A percentile compares a stretch with the other conserved stretches of the same genome.
These are phyloP conservation scores for Machimus rusticus DNA, from an alignment of 2,888 invertebrate species.

Conservation along the genomic window DNA sequence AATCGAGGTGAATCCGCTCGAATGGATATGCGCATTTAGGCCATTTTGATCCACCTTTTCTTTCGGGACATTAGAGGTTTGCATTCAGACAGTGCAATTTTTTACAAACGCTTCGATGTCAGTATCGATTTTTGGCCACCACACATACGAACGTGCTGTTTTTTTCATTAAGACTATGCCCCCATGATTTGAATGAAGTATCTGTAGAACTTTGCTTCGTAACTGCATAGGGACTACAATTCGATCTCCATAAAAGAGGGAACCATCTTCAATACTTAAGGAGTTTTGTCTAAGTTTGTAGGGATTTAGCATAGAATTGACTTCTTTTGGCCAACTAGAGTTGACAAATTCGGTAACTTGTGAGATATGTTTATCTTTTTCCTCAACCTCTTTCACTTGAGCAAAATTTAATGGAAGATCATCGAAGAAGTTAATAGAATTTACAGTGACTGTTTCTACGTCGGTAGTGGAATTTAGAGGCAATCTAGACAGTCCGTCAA, in stretches of 20 bases:
- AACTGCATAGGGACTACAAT: conserved; percentile 48
- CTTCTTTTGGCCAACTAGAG: not conserved
- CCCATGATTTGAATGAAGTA: conserved; percentile 51
- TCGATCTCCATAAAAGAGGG: conserved; percentile 44
- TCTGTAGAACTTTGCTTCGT: conserved; percentile 43
- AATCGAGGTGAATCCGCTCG: not conserved
- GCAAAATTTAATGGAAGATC: not conserved
- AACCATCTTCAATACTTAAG: not conserved
- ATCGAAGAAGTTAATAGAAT: not conserved
- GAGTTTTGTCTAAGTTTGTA: not conserved
- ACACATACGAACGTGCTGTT: conserved; percentile 50
- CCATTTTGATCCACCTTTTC: not conserved
- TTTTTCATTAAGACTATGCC: conserved; percentile 54
- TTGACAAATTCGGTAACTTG: not conserved
- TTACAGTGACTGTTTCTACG: not conserved
- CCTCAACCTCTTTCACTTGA: not conserved
- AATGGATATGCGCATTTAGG: not conserved
- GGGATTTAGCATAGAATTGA: not conserved
- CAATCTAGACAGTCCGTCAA: not conserved
- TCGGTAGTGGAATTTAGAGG: not conserved
- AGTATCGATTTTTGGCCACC: too few relatives aligned
- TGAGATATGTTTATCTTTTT: not conserved
- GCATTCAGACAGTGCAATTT: not conserved
- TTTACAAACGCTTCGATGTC: conserved; percentile 50
- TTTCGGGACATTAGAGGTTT: not conserved